Evolutionary conservation across 2,797 vertebrate species (phyloP).

Genomic region (Lerista edwardsae): DNA sequence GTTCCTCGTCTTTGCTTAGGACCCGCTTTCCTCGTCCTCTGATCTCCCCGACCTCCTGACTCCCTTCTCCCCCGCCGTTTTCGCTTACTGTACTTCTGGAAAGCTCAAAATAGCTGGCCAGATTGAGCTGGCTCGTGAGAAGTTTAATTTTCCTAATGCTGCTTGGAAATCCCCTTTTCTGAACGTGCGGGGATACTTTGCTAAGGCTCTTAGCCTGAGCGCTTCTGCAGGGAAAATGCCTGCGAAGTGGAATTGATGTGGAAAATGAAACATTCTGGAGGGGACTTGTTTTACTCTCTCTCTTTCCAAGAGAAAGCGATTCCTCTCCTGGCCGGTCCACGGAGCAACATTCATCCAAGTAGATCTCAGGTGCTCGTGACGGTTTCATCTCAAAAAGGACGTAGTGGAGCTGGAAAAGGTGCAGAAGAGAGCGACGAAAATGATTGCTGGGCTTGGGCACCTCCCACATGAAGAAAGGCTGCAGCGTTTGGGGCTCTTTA

Average conservation of each 20-base stretch:
- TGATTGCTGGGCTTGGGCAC: too few relatives aligned
- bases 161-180: slow-evolving; percentile 67
- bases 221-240: slow-evolving; percentile 52
- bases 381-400: too few relatives aligned
- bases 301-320: too few relatives aligned
- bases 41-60: slow-evolving; percentile 37
- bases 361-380: too few relatives aligned
- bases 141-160: slow-evolving; percentile 75
- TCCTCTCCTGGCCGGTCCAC: neutral
- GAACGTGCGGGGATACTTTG: slow-evolving; percentile 62
- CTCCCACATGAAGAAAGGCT: too few relatives aligned
- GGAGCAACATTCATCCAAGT: neutral
- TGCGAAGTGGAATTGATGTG: slow-evolving; percentile 2
- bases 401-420: too few relatives aligned
- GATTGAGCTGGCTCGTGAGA: slow-evolving; percentile 68
- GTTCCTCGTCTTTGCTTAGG: slow-evolving; percentile 36
- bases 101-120: slow-evolving; percentile 68
- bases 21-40: slow-evolving; percentile 7
- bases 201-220: slow-evolving; percentile 68
- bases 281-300: neutral
- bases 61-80: slow-evolving; percentile 34
- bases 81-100: slow-evolving; percentile 46
- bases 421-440: too few relatives aligned
- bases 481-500: too few relatives aligned
- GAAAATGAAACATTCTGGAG: neutral